Evolutionary conservation across 2,797 vertebrate species (phyloP).

Genomic region (Malurus splendens): DNA sequence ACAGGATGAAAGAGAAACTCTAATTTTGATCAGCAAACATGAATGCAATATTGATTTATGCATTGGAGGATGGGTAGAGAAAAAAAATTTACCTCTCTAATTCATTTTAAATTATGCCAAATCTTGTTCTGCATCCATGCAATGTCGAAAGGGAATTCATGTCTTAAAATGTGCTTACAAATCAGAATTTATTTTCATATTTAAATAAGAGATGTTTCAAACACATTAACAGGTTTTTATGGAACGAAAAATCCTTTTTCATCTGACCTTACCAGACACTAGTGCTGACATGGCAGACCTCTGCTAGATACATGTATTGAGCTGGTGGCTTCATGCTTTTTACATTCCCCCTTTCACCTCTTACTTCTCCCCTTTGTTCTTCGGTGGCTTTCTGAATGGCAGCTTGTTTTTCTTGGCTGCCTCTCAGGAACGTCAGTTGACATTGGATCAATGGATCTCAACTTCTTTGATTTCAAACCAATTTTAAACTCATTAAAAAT

Average conservation of each 20-base stretch:
- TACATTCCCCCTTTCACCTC: neutral
- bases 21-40: neutral
- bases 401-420: conserved; percentile 30
- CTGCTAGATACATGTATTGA: neutral
- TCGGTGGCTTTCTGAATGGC: neutral
- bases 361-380: conserved; percentile 10
- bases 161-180: neutral
- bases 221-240: neutral
- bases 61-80: neutral
- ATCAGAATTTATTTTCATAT: neutral
- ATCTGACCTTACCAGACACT: neutral
- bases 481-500: conserved; percentile 16
- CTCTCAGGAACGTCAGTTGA: neutral
- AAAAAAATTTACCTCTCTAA: neutral
- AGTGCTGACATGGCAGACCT: neutral
- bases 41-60: neutral
- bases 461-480: conserved; percentile 39
- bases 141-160: neutral
- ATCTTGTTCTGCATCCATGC: neutral
- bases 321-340: neutral
- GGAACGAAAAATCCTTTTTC: neutral
- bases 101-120: neutral
- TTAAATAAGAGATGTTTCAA: neutral
- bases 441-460: neutral
- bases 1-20: neutral